Conservation (phyloP, 1,140 invertebrate species). For the Pseudoatta argentina region DNA sequence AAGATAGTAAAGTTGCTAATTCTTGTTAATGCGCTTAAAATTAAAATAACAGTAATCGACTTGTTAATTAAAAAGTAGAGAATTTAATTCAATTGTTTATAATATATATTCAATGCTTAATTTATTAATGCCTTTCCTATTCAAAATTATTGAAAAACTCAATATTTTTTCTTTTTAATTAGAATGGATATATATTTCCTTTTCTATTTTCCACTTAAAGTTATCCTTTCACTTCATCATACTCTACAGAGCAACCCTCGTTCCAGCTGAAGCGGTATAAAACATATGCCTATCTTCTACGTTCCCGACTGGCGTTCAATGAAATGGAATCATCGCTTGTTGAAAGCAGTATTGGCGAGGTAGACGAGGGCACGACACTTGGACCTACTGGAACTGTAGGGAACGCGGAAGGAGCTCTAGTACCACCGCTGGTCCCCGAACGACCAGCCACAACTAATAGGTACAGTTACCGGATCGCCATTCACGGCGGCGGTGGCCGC, state of each 20-base stretch:
- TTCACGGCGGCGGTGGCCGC: slow-evolving; percentile 87
- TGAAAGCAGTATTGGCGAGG: slow-evolving; percentile 92
- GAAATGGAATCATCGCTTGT: slow-evolving; percentile 89
- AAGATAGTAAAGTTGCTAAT: background rate
- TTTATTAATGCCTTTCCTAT: background rate
- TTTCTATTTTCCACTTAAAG: slow-evolving; percentile 25
- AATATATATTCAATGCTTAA: background rate
- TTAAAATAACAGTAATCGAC: background rate
- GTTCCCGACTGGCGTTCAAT: slow-evolving; percentile 90
- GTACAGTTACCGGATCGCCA: slow-evolving; percentile 93
- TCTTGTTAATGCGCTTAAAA: background rate
- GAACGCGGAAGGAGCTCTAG: slow-evolving; percentile 82
- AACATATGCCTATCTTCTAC: slow-evolving; percentile 93
- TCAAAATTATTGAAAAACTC: background rate
- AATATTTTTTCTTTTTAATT: background rate
- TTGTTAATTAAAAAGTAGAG: background rate
- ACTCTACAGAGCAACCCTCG: slow-evolving; percentile 40
- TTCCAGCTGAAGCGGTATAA: slow-evolving; percentile 95
- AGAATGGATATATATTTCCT: slow-evolving; percentile 29
- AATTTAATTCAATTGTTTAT: slow-evolving; percentile 4
- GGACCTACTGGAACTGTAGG: slow-evolving; percentile 78
- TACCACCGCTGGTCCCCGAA: slow-evolving; percentile 86
- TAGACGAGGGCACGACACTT: slow-evolving; percentile 88
- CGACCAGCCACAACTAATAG: slow-evolving; percentile 89
- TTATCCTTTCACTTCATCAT: slow-evolving; percentile 32